A percentile compares a stretch with the other conserved stretches of the same genome.
These are phyloP conservation scores for Huso huso DNA, from an alignment of 2,797 vertebrate genomes.

Conservation along the genomic window DNA sequence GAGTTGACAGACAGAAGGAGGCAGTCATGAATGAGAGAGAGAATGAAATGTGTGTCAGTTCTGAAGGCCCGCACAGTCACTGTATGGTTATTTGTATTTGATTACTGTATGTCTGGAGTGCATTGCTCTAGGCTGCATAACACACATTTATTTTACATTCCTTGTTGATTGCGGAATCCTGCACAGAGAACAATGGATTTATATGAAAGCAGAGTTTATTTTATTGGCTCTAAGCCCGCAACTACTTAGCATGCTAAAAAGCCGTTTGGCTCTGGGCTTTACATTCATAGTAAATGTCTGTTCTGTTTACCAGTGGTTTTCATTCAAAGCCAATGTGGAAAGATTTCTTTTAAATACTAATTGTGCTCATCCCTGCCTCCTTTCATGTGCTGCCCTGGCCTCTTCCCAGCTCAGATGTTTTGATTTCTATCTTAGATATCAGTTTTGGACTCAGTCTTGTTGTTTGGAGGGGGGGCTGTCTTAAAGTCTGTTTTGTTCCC, in stretches of 20 bases:
- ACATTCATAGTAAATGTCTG: not conserved
- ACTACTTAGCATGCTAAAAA: conserved; percentile 51
- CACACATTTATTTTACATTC: conserved; percentile 57
- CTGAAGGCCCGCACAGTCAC: conserved; percentile 40
- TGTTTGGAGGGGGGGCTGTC: no score
- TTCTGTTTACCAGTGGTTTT: not conserved
- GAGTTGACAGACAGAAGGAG: conserved; percentile 33
- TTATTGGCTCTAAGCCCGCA: conserved; percentile 49
- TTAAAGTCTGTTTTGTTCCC: no score
- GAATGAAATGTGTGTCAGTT: conserved; percentile 17
- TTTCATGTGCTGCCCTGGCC: no score
- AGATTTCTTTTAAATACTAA: no score
- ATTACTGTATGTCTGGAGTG: conserved; percentile 54
- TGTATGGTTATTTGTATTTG: conserved; percentile 59
- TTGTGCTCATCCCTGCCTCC: no score
- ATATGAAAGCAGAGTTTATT: conserved; percentile 51
- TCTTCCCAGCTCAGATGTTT: no score
- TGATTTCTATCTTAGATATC: no score
- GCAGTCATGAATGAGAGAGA: conserved; percentile 9
- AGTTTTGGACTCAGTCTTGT: no score
- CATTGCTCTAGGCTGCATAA: conserved; percentile 39
- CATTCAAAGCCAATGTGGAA: not conserved
- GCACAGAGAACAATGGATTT: conserved; percentile 47
- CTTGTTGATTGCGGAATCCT: conserved; percentile 62
- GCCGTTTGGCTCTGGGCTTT: conserved; percentile 40